Conservation (phyloP, 2,113 vertebrate genomes). For the Barnardius zonarius region DNA sequence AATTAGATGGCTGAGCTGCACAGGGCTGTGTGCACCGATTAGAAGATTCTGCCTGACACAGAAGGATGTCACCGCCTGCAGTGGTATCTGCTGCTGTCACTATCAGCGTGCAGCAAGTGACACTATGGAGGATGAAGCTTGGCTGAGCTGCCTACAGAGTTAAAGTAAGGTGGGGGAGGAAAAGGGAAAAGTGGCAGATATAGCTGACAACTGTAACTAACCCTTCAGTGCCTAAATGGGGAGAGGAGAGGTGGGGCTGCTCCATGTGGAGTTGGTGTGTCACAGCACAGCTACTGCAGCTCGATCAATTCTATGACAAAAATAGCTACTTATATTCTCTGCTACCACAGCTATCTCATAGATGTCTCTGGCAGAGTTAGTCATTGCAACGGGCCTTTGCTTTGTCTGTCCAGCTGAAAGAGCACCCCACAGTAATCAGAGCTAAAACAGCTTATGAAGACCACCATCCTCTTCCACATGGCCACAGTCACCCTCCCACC, state of each 20-base stretch:
- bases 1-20: slow-evolving; percentile 3
- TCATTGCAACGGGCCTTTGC: neutral
- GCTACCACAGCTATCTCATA: neutral
- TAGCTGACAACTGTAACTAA: neutral
- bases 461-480: neutral
- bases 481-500: neutral
- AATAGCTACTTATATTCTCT: slow-evolving; percentile 38
- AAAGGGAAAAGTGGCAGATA: neutral
- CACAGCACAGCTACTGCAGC: neutral
- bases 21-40: slow-evolving; percentile 8
- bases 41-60: slow-evolving; percentile 26
- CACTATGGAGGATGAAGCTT: neutral
- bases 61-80: slow-evolving; percentile 47
- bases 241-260: neutral
- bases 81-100: slow-evolving; percentile 44
- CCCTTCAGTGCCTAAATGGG: neutral
- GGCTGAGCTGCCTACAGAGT: neutral
- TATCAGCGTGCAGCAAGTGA: slow-evolving; percentile 32
- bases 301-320: slow-evolving; percentile 55
- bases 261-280: neutral
- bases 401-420: neutral
- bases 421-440: neutral
- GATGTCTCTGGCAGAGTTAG: slow-evolving; percentile 28
- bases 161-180: neutral
- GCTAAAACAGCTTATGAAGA: neutral